Conservation (phyloP, 2,797 vertebrate species). For the Protosalanx chinensis region DNA sequence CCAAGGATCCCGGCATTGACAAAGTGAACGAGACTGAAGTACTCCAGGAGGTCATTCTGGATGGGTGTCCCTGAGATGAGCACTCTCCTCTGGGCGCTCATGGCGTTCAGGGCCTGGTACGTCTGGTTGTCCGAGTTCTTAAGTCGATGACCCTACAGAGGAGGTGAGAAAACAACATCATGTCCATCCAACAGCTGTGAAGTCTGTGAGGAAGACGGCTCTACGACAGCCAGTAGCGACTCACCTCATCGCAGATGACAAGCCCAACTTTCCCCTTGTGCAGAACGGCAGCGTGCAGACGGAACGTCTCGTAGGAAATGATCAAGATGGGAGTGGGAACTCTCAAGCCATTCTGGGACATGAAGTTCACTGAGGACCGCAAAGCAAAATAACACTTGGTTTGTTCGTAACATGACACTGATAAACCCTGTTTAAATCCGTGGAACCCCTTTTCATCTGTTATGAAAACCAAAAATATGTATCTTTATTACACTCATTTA, state of each 20-base stretch:
- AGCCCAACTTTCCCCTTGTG: conserved; percentile 89
- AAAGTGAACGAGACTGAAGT: conserved; percentile 97
- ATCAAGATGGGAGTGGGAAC: conserved; percentile 90
- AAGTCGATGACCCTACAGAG: conserved; percentile 85
- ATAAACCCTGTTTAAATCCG: too few species aligned
- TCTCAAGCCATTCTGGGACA: conserved; percentile 84
- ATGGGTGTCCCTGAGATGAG: conserved; percentile 97
- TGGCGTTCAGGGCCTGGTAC: conserved; percentile 88
- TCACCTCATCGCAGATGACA: conserved; percentile 94
- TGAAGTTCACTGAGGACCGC: conserved; percentile 79
- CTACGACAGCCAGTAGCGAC: neutral
- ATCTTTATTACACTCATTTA: too few species aligned
- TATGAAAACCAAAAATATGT: too few species aligned
- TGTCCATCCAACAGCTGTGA: neutral
- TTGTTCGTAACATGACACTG: too few species aligned
- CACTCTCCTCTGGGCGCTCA: conserved; percentile 87
- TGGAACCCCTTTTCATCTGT: too few species aligned
- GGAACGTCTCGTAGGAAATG: conserved; percentile 96
- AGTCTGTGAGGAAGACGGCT: neutral
- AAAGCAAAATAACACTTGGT: neutral
- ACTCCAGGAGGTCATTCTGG: conserved; percentile 96
- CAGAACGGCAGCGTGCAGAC: conserved; percentile 85
- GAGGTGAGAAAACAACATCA: neutral
- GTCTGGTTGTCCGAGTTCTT: conserved; percentile 99
- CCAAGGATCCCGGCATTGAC: conserved; percentile 94